Evolutionary conservation across 2,797 vertebrate species (phyloP), one percentile per base, ranked within the genome.

Genomic region (Channa striata): DNA sequence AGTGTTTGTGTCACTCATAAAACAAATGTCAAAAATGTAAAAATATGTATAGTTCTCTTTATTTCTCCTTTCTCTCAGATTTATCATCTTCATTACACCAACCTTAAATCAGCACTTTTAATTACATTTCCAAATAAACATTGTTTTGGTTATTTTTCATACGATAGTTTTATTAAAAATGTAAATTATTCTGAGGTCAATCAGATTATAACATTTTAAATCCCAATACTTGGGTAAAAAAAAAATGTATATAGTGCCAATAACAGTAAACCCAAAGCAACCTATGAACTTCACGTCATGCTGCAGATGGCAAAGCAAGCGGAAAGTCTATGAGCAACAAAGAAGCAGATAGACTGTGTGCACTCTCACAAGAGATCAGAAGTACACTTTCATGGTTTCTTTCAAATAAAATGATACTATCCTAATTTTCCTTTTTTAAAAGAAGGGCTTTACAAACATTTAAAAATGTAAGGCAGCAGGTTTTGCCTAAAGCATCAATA

Each of bases 391-490:
- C n/a, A 60, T 30, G 50, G 72, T 64, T 70, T 42, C 6, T 40
- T 72, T 68, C 3, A 67, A 82, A 71, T 61, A 62, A 70, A 78
- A 64, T 25, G 44, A 67, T 17, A 63, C 43, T 8, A 64, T 56
- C 65, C 51, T 11, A 48, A 59, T 63, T 3, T 37, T 40, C 34
- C 16, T 17, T 36, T 61, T 44, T 81, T 33, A 23, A 80, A 85
- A 83, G 78, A 17, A 2, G 30, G 71, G 46, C 58, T 16, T 88
- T 70, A 88, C 58, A 85, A 84, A 85, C 64, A 72, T 75, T 79
- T 85, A 56, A 83, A 85, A 79, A 25, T 23, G 79, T 90, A 93
- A 92, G 93, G 91, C 91, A 90, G 77, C 68, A 84, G 70, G 86
- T 80, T 86, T 78, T 71, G 70, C 59, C 40, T 67, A 76, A 82